Conservation (phyloP, 2,888 invertebrate species). For the Eulithis testata region DNA sequence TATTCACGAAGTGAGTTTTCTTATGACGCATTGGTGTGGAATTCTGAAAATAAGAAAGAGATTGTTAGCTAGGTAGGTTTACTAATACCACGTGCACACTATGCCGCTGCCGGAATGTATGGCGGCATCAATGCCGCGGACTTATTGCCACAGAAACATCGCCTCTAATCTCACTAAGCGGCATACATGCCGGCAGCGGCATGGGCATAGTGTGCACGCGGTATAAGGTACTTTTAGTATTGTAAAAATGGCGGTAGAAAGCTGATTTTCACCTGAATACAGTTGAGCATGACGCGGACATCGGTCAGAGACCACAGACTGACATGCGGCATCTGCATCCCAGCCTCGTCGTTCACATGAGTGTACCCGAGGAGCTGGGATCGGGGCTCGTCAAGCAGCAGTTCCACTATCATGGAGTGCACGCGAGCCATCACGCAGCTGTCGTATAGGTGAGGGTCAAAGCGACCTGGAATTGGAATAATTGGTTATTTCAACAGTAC, state of each 20-base stretch:
- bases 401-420: slow-evolving; percentile 93
- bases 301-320: slow-evolving; percentile 93
- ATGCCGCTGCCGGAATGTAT: too few species aligned
- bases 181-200: too few species aligned
- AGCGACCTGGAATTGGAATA: slow-evolving; percentile 78
- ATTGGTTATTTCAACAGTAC: too few species aligned
- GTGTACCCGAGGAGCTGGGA: slow-evolving; percentile 91
- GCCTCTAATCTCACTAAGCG: too few species aligned
- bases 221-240: too few species aligned
- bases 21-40: slow-evolving; percentile 96
- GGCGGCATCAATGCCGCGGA: too few species aligned
- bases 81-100: too few species aligned
- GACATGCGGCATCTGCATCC: slow-evolving; percentile 92
- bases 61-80: background rate
- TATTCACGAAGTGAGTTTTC: slow-evolving; percentile 93
- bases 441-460: slow-evolving; percentile 91
- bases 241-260: too few species aligned
- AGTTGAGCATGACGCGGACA: slow-evolving; percentile 90
- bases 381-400: slow-evolving; percentile 92
- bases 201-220: too few species aligned
- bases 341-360: slow-evolving; percentile 92
- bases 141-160: too few species aligned
- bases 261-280: slow-evolving; percentile 86
- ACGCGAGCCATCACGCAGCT: slow-evolving; percentile 93
- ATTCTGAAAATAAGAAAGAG: slow-evolving; percentile 83